Evolutionary conservation across 2,797 vertebrate genomes (phyloP).

Genomic region (Pseudocheirus occidentalis): DNA sequence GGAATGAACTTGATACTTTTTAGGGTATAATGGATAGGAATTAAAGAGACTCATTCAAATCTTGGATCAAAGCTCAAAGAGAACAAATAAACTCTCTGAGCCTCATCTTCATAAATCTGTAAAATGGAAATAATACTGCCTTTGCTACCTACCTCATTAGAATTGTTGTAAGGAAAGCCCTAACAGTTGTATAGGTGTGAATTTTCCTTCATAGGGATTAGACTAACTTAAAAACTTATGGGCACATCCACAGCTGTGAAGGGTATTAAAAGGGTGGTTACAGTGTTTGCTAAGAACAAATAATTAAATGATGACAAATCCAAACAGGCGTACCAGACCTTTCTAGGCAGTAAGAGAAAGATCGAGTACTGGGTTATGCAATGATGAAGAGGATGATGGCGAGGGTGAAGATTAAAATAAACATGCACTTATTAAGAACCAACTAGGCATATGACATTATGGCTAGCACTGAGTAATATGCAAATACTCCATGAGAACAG

Average conservation of each 20-base stretch:
- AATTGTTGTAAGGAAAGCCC: neutral
- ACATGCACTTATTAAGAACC: neutral
- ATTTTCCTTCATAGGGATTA: slow-evolving; percentile 60
- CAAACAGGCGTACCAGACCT: slow-evolving; percentile 53
- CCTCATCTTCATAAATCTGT: neutral
- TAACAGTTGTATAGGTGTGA: neutral
- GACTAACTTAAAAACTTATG: slow-evolving; percentile 58
- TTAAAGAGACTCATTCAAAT: neutral
- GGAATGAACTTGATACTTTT: slow-evolving; percentile 64
- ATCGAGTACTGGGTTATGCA: neutral
- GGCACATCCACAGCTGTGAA: slow-evolving; percentile 52
- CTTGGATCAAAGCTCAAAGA: neutral
- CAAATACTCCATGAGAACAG: neutral
- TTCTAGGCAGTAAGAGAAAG: slow-evolving; percentile 32
- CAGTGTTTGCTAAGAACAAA: slow-evolving; percentile 67
- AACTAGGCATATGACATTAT: neutral
- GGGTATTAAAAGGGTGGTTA: slow-evolving; percentile 57
- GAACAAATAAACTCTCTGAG: neutral
- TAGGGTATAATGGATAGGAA: neutral
- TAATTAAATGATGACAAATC: slow-evolving; percentile 42
- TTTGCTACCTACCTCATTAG: neutral
- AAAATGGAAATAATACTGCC: neutral
- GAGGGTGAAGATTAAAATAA: neutral
- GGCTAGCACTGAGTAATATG: neutral
- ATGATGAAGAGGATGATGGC: neutral